Evolutionary conservation across 1,140 invertebrate species (phyloP).

Genomic region (Galleria mellonella): DNA sequence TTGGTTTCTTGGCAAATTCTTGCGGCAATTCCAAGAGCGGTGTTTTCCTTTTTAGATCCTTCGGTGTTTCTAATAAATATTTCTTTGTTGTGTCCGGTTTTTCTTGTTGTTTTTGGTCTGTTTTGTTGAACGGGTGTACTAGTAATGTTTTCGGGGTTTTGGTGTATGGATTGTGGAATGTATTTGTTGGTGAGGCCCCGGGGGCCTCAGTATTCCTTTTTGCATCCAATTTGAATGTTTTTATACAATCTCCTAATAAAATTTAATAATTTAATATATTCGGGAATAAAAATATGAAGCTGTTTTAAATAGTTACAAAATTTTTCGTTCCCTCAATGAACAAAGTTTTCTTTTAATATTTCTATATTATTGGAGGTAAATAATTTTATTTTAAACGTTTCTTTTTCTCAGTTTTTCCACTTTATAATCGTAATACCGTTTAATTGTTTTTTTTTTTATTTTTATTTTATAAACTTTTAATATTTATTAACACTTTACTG

Average conservation of each 20-base stretch:
- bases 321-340: too few species aligned
- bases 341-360: too few species aligned
- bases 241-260: background rate
- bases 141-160: constrained; percentile 39
- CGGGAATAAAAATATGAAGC: too few species aligned
- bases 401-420: too few species aligned
- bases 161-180: constrained; percentile 1
- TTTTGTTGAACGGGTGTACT: constrained; percentile 37
- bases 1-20: constrained; percentile 40
- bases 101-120: constrained; percentile 8
- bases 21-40: constrained; percentile 42
- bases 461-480: too few species aligned
- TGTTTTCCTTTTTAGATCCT: constrained; percentile 40
- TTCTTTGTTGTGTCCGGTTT: constrained; percentile 22
- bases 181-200: constrained; percentile 29
- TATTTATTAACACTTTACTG: too few species aligned
- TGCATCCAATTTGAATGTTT: constrained; percentile 59
- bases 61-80: constrained; percentile 48
- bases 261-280: too few species aligned
- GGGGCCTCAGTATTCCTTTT: constrained; percentile 30
- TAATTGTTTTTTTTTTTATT: too few species aligned
- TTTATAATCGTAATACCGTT: too few species aligned
- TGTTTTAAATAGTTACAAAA: too few species aligned
- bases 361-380: too few species aligned
- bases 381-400: too few species aligned